phyloP scores from a whole-genome alignment of 2,888 invertebrate genomes.

The Eustalomyia histrio region DNA sequence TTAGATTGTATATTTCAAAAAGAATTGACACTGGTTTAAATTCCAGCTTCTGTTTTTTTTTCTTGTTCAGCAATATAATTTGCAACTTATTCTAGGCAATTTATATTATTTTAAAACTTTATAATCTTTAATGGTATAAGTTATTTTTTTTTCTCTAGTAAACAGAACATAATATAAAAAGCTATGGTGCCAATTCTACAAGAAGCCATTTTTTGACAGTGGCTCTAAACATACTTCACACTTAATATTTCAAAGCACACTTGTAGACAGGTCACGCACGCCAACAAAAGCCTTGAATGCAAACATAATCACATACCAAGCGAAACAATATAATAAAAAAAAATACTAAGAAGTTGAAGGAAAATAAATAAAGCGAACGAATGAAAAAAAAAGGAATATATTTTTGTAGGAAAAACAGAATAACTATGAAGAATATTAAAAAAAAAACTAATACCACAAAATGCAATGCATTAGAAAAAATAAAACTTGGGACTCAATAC shows the following conservation, averaged over 20 bases:
- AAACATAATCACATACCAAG: slow-evolving; percentile 49
- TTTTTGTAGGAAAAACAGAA: not conserved
- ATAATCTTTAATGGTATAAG: not conserved
- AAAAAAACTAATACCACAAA: slow-evolving; percentile 56
- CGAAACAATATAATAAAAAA: not conserved
- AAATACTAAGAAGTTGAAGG: not conserved
- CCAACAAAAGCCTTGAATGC: slow-evolving; percentile 67
- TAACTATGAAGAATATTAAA: slow-evolving; percentile 10
- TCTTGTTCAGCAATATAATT: not conserved
- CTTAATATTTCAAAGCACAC: slow-evolving; percentile 65
- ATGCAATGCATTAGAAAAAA: slow-evolving; percentile 46
- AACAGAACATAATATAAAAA: not conserved
- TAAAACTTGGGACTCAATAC: not conserved
- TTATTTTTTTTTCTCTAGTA: too few species aligned
- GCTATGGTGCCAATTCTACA: not conserved
- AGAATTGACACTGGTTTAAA: too few species aligned
- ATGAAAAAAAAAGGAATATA: slow-evolving; percentile 14
- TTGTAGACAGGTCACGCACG: slow-evolving; percentile 67
- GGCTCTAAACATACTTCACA: slow-evolving; percentile 55
- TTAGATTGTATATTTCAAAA: too few species aligned
- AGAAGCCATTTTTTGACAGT: slow-evolving; percentile 27
- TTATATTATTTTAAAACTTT: not conserved
- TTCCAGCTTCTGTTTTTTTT: not conserved
- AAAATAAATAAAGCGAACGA: slow-evolving; percentile 18
- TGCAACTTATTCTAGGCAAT: not conserved